A percentile compares a stretch with the other conserved stretches of the same genome.
Conservation (phyloP, 2,113 vertebrate species). For the Neofelis nebulosa region DNA sequence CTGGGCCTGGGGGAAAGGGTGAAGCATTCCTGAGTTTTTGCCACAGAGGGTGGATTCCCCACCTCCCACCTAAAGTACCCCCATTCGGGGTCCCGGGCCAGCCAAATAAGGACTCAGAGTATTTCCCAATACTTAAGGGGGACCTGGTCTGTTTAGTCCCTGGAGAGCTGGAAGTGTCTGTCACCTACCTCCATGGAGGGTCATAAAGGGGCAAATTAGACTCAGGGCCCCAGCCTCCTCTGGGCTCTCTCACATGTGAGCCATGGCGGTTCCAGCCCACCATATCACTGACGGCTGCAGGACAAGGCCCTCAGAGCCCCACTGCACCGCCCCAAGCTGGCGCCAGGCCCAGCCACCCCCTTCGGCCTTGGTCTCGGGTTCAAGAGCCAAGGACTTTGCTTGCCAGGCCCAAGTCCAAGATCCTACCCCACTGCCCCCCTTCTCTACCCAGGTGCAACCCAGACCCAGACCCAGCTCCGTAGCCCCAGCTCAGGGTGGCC, state of each 20-base stretch:
- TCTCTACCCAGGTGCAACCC: not conserved
- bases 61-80: not conserved
- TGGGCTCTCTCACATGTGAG: fast-evolving
- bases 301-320: not conserved
- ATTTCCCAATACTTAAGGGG: not conserved
- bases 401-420: not conserved
- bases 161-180: not conserved
- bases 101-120: not conserved
- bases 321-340: not conserved
- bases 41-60: not conserved
- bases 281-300: not conserved
- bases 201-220: not conserved
- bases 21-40: not conserved
- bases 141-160: not conserved
- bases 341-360: not conserved
- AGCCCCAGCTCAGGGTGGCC: not conserved
- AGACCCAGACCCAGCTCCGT: not conserved
- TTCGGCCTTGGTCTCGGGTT: not conserved
- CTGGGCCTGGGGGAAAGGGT: not conserved
- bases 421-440: not conserved
- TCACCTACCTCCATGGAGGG: not conserved
- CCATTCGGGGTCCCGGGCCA: not conserved
- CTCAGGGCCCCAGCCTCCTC: not conserved
- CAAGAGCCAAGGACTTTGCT: not conserved
- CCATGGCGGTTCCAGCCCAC: not conserved